Percentiles rank a stretch among this genome's conserved stretches.
These are phyloP conservation scores for Menura novaehollandiae DNA, from an alignment of 2,113 vertebrate species.

Conservation along the genomic window DNA sequence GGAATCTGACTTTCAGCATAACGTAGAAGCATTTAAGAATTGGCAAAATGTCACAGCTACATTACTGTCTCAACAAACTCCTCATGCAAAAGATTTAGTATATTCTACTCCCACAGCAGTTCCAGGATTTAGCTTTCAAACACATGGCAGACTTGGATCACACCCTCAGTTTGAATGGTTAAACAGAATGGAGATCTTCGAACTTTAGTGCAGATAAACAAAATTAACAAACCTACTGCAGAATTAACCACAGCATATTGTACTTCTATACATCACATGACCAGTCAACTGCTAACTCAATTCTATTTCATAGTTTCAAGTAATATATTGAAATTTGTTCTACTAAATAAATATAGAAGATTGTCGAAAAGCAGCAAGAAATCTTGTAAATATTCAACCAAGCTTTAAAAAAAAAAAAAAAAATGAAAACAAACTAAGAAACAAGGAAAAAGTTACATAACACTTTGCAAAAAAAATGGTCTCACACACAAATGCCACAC, in stretches of 20 bases:
- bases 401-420: conserved; percentile 60
- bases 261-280: conserved; percentile 65
- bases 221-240: conserved; percentile 69
- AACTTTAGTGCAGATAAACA: conserved; percentile 73
- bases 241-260: conserved; percentile 71
- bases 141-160: conserved; percentile 53
- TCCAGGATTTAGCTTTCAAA: conserved; percentile 71
- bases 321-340: conserved; percentile 70
- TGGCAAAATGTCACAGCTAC: conserved; percentile 74
- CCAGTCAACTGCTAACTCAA: conserved; percentile 68
- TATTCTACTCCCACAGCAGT: conserved; percentile 67
- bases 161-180: conserved; percentile 61
- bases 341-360: conserved; percentile 84
- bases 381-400: conserved; percentile 69
- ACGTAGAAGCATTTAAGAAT: conserved; percentile 67
- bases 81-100: conserved; percentile 72
- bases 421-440: conserved; percentile 22
- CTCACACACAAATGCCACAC: conserved; percentile 64
- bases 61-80: conserved; percentile 71
- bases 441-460: conserved; percentile 53
- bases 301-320: conserved; percentile 75
- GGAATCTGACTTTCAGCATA: conserved; percentile 60
- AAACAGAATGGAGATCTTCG: conserved; percentile 65
- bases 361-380: conserved; percentile 93
- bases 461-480: conserved; percentile 38